Evolutionary conservation across 2,113 vertebrate genomes (phyloP).

Genomic region (Gallinago undulata): DNA sequence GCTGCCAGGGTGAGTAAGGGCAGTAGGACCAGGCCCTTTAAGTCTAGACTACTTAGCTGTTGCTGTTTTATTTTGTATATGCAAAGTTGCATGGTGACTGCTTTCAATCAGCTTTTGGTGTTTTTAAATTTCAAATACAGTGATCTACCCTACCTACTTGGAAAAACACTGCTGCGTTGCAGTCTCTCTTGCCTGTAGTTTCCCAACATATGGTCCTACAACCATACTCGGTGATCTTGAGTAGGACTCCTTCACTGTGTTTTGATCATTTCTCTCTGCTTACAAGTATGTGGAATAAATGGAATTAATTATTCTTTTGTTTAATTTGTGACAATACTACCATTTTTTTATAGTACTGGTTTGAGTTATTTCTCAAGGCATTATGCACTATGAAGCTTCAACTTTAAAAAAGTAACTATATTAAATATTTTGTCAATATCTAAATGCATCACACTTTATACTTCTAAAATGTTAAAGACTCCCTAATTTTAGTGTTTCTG

Average conservation of each 20-base stretch:
- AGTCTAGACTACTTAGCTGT: neutral
- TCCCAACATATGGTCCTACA: neutral
- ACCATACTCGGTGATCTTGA: neutral
- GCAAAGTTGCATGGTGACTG: neutral
- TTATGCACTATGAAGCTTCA: neutral
- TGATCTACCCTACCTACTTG: neutral
- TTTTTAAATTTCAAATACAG: neutral
- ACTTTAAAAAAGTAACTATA: neutral
- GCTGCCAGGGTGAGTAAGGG: conserved; percentile 5
- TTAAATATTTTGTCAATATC: neutral
- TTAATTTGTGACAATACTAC: neutral
- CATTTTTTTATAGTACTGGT: neutral
- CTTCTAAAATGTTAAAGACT: neutral
- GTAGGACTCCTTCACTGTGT: neutral
- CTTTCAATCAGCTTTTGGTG: neutral
- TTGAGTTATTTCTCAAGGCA: neutral
- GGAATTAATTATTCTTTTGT: neutral
- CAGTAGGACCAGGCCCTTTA: neutral
- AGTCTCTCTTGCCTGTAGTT: neutral
- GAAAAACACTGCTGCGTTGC: neutral
- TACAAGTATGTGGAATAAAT: neutral
- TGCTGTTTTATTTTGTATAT: neutral
- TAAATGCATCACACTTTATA: neutral
- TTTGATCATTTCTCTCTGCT: neutral
- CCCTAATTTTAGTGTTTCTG: neutral